Conservation (phyloP, 2,113 vertebrate genomes). For the Protomyctophum bolini region DNA sequence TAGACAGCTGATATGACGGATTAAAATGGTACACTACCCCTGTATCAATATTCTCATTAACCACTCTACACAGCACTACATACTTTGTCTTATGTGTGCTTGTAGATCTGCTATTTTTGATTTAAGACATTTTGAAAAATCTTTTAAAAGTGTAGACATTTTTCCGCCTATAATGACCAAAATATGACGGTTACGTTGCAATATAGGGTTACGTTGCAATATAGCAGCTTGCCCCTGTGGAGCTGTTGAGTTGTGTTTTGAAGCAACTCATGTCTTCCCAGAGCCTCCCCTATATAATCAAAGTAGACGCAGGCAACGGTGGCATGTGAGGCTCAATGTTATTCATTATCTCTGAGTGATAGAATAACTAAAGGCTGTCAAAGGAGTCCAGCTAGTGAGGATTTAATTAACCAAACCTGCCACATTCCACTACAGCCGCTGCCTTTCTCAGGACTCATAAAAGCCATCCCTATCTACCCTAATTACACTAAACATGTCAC, state of each 20-base stretch:
- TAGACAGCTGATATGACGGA: slow-evolving; percentile 24
- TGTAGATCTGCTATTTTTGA: no score
- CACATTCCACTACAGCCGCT: slow-evolving; percentile 69
- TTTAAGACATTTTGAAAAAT: no score
- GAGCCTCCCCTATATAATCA: slow-evolving; percentile 44
- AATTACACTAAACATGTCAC: slow-evolving; percentile 74
- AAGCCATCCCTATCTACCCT: slow-evolving; percentile 66
- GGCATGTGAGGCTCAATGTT: slow-evolving; percentile 59
- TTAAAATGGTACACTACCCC: slow-evolving; percentile 26
- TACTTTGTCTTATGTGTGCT: no score
- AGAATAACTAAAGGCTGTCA: slow-evolving; percentile 75
- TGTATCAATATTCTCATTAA: slow-evolving; percentile 8
- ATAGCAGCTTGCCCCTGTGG: slow-evolving; percentile 8
- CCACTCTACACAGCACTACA: background rate
- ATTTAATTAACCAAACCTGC: slow-evolving; percentile 78
- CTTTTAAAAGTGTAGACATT: no score
- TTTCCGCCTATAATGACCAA: no score
- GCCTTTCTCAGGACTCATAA: slow-evolving; percentile 72
- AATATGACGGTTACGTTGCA: slow-evolving; percentile 10
- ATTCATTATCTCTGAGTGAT: slow-evolving; percentile 73
- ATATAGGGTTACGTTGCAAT: slow-evolving; percentile 23
- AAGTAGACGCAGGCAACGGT: slow-evolving; percentile 53
- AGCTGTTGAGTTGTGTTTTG: slow-evolving; percentile 27
- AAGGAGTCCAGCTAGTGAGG: slow-evolving; percentile 60
- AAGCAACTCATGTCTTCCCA: slow-evolving; percentile 19